Evolutionary conservation across 30 jellyfish, hydroid and myxozoan species (phyloP).

Genomic region (Cassiopea xamachana): DNA sequence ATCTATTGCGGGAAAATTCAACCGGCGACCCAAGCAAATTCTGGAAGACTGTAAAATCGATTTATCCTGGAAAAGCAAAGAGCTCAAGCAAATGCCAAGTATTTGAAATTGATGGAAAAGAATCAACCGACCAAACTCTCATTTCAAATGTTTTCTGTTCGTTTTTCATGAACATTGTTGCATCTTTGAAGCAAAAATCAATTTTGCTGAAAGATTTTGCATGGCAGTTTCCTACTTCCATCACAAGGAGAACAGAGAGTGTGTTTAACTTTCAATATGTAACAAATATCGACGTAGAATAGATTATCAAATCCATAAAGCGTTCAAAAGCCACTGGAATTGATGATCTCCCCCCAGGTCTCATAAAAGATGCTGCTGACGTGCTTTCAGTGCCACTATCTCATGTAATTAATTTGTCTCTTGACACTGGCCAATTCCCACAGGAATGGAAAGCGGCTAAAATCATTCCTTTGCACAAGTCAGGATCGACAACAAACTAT

Average conservation of each 20-base stretch:
- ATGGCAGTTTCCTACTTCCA: conserved; percentile 44
- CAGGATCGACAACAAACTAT: conserved; percentile 39
- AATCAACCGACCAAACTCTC: conserved; percentile 19
- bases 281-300: conserved; percentile 22
- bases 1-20: conserved; percentile 45
- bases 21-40: conserved; percentile 60
- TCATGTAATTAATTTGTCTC: conserved; percentile 25
- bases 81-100: conserved; percentile 2
- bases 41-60: conserved; percentile 55
- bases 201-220: conserved; percentile 36
- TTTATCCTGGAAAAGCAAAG: conserved; percentile 42
- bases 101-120: conserved; percentile 46
- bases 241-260: conserved; percentile 28
- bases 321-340: conserved; percentile 38
- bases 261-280: conserved; percentile 14
- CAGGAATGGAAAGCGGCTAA: conserved; percentile 61
- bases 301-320: conserved; percentile 24
- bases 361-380: conserved; percentile 56
- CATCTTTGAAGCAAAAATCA: conserved; percentile 47
- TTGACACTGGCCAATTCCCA: conserved; percentile 54
- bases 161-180: conserved; percentile 21
- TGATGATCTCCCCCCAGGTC: conserved; percentile 62
- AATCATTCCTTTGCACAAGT: conserved; percentile 61
- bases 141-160: conserved; percentile 58
- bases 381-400: conserved; percentile 43